Conservation (phyloP, 2,113 vertebrate genomes). For the Brachyhypopomus gauderio region DNA sequence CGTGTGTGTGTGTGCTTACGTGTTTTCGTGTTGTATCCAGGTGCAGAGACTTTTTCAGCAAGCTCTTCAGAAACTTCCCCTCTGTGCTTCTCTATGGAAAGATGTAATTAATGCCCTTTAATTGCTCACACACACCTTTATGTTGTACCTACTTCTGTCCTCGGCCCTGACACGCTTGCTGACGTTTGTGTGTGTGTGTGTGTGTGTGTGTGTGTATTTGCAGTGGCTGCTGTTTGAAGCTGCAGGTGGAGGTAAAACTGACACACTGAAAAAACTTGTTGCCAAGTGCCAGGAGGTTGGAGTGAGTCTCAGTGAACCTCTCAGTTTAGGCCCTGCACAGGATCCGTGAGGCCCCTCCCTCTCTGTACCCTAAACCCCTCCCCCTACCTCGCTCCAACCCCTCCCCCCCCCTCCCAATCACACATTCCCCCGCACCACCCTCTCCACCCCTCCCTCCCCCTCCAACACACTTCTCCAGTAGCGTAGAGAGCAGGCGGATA, state of each 20-base stretch:
- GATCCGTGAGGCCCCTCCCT: slow-evolving; percentile 72
- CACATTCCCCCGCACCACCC: slow-evolving; percentile 71
- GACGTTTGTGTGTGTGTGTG: background rate
- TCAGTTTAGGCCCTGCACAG: slow-evolving; percentile 88
- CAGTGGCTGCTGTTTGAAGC: slow-evolving; percentile 97
- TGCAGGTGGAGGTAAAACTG: slow-evolving; percentile 88
- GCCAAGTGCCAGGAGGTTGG: slow-evolving; percentile 93
- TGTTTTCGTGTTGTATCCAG: slow-evolving; percentile 67
- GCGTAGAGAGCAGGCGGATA: slow-evolving; percentile 60
- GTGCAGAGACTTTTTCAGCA: slow-evolving; percentile 90
- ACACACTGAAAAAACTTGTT: slow-evolving; percentile 91
- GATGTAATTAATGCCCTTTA: slow-evolving; percentile 83
- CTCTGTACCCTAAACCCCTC: slow-evolving; percentile 64
- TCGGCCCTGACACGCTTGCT: background rate
- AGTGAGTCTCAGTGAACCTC: slow-evolving; percentile 93
- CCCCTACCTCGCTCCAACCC: no score
- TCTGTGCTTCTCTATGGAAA: slow-evolving; percentile 96
- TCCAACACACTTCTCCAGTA: slow-evolving; percentile 57
- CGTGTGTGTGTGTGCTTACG: slow-evolving; percentile 29
- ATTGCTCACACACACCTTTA: slow-evolving; percentile 2
- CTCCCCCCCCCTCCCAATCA: slow-evolving; percentile 33
- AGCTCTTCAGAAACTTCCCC: slow-evolving; percentile 90
- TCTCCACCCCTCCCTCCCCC: slow-evolving; percentile 62
- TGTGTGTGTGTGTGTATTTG: slow-evolving; percentile 52
- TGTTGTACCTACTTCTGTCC: no score